Evolutionary conservation across 1,140 invertebrate species (phyloP).

Genomic region (Wasmannia auropunctata): DNA sequence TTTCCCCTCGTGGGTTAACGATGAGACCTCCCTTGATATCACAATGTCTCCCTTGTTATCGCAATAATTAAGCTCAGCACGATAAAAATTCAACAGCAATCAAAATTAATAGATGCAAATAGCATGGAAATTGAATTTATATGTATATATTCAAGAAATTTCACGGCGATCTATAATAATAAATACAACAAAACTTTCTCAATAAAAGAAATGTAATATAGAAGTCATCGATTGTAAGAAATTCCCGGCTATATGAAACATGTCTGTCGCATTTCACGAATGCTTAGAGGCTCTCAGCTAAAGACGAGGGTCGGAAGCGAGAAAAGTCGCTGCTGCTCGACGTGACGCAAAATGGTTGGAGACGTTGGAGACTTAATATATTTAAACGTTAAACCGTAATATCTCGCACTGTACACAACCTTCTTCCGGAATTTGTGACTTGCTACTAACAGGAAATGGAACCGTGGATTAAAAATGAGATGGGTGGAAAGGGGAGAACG

Average conservation of each 20-base stretch:
- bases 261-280: background rate
- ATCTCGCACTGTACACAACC: background rate
- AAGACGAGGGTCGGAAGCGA: background rate
- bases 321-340: background rate
- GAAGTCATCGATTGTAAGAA: background rate
- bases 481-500: too few relatives aligned
- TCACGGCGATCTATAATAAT: background rate
- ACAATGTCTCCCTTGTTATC: background rate
- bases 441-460: background rate
- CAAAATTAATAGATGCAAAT: background rate
- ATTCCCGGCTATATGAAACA: background rate
- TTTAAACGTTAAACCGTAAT: constrained; percentile 2
- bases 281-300: background rate
- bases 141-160: constrained; percentile 19
- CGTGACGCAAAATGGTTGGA: background rate
- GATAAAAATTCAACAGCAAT: background rate
- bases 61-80: background rate
- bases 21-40: too few relatives aligned
- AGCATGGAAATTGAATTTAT: constrained; percentile 28
- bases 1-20: background rate
- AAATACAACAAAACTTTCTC: background rate
- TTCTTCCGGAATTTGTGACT: background rate
- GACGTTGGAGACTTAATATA: background rate
- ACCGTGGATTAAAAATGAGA: background rate
- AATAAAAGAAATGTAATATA: background rate